phyloP scores from a whole-genome alignment of 2,888 invertebrate genomes.

The Conomelus anceps region DNA sequence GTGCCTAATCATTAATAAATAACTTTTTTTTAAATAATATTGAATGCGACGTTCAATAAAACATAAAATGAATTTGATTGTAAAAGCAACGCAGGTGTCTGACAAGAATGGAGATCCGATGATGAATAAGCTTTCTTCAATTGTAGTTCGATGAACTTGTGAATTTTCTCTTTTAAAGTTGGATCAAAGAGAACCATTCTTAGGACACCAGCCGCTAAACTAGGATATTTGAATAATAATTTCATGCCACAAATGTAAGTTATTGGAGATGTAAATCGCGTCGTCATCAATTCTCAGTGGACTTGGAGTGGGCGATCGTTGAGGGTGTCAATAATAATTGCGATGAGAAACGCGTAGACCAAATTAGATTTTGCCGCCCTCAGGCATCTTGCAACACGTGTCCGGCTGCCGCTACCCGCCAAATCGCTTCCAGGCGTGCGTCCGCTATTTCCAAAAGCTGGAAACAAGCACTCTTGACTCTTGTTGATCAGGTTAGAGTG shows the following conservation, averaged over 20 bases:
- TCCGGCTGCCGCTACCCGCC: not conserved
- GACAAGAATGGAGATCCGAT: too few species aligned
- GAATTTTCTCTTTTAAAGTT: not conserved
- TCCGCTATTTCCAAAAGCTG: not conserved
- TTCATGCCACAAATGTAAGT: not conserved
- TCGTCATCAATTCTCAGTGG: not conserved
- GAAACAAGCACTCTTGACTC: not conserved
- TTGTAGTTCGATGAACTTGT: not conserved
- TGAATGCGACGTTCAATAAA: too few species aligned
- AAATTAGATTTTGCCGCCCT: not conserved
- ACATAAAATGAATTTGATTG: too few species aligned
- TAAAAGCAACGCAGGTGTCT: too few species aligned
- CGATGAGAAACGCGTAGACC: not conserved
- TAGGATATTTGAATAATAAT: not conserved
- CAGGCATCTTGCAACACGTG: not conserved
- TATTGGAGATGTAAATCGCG: not conserved
- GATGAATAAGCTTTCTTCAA: too few species aligned
- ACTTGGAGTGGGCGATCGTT: not conserved
- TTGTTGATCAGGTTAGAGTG: not conserved
- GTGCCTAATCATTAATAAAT: too few species aligned
- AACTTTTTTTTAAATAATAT: too few species aligned
- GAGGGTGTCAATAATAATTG: not conserved
- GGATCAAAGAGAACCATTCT: not conserved
- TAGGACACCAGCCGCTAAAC: not conserved
- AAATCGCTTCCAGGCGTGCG: not conserved